Base-by-base conservation (phyloP, 2,888 invertebrate species). In the Synanthedon tipuliformis region DNA sequence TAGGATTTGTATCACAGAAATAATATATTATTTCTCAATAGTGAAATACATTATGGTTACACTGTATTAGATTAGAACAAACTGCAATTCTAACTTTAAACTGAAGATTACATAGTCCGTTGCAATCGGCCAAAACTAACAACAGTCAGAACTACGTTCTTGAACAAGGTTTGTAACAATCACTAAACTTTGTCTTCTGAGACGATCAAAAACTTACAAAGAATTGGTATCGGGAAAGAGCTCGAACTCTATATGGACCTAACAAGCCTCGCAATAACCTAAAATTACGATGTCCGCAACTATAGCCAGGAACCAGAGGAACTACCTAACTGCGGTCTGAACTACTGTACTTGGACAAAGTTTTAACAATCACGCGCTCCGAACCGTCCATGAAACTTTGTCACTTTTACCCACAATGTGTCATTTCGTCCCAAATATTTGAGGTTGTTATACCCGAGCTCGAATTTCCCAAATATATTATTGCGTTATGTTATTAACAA, bases 341-440 rank as follows among this genome's bases (percentile, higher is more conserved):
- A 56, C 51, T 57, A 55, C 51, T 57, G 54, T 52, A 61, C 63
- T 64, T 66, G 58, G 65, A 58, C 62, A 64, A 77, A 79, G 74
- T 79, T 79, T 68, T 68, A 75, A 77, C 78, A 78, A 75, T 78
- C 71, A 68, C 66, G 57, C 60, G 57, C 58, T 49, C 56, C 59
- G 57, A 55, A 57, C 54, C 52, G 56, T 54, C 57, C 55, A 55
- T 61, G 52, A 55, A 73, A 78, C 73, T 78, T 76, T 65, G 68
- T 59, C 70, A 65, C 62, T 59, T 54, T 66, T 62, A 57, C 56
- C 53, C 65, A 58, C 67, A 68, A 64, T 71, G 65, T 71, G 69
- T 72, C 73, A 71, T 74, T 71, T 68, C 52, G 62, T 49, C 51
- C 59, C 61, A 60, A 68, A 71, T 68, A 69, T 67, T 68, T 64